These are phyloP conservation scores for Pangasius krempfi DNA, from an alignment of 2,797 vertebrate species.

Conservation along the genomic window DNA sequence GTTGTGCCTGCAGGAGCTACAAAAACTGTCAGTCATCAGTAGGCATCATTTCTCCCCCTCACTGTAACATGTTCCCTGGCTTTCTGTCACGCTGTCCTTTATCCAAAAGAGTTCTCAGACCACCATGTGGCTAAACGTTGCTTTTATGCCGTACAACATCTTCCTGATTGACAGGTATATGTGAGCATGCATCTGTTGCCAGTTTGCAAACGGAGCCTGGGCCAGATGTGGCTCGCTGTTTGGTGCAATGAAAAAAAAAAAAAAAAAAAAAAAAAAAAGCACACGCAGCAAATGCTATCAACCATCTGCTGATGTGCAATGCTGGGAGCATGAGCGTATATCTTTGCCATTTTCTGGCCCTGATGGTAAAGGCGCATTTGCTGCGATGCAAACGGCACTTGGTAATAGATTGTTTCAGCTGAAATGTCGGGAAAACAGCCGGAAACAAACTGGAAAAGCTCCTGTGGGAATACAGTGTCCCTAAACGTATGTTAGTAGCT, in stretches of 20 bases:
- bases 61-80: conserved; percentile 52
- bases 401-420: conserved; percentile 36
- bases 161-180: conserved; percentile 69
- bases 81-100: conserved; percentile 47
- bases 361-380: conserved; percentile 35
- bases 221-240: conserved; percentile 84
- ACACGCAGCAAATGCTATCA: conserved; percentile 76
- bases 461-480: conserved; percentile 2
- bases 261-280: conserved; percentile 54
- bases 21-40: conserved; percentile 26
- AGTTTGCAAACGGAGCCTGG: conserved; percentile 64
- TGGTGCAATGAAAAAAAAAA: conserved; percentile 62
- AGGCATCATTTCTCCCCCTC: conserved; percentile 45
- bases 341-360: conserved; percentile 38
- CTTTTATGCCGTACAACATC: conserved; percentile 61
- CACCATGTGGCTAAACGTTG: conserved; percentile 66
- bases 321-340: conserved; percentile 62
- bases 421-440: conserved; percentile 32
- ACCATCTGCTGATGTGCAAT: conserved; percentile 82
- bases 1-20: conserved; percentile 2
- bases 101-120: conserved; percentile 62
- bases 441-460: conserved; percentile 21
- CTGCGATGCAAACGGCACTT: conserved; percentile 14
- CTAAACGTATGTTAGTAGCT: conserved; percentile 18
- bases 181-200: conserved; percentile 67